These are phyloP conservation scores for Noctua pronuba DNA, from an alignment of 2,888 invertebrate genomes.

Conservation along the genomic window DNA sequence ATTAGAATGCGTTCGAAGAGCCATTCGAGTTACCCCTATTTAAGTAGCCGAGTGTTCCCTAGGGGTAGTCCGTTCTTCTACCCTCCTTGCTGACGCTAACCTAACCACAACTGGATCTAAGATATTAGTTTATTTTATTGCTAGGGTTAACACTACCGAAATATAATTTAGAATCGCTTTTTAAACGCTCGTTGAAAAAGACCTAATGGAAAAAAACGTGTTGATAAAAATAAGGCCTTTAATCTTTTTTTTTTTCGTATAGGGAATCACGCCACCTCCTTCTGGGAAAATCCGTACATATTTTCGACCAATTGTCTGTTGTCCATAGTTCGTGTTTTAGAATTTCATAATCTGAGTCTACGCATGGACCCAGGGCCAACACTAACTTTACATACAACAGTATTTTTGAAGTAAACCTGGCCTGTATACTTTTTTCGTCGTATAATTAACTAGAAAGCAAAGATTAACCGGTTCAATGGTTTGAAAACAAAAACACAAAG, in stretches of 20 bases:
- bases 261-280: no score
- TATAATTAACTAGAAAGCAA: conserved; percentile 44
- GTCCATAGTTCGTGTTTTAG: no score
- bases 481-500: conserved; percentile 41
- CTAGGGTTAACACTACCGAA: neutral
- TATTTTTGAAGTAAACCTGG: conserved; percentile 15
- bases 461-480: conserved; percentile 47
- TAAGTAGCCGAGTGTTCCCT: conserved; percentile 6
- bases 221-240: neutral
- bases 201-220: neutral
- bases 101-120: neutral
- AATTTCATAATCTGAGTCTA: neutral
- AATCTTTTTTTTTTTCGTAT: no score
- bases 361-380: neutral
- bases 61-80: neutral
- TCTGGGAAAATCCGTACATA: no score
- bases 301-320: no score
- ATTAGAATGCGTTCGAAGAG: conserved; percentile 7
- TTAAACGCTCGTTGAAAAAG: neutral
- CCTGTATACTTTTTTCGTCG: conserved; percentile 17
- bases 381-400: conserved; percentile 19
- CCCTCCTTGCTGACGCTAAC: conserved; percentile 11
- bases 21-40: neutral
- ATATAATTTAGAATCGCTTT: neutral
- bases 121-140: neutral